These are phyloP conservation scores for Mythimna loreyi DNA, from an alignment of 2,888 invertebrate species.

Conservation along the genomic window DNA sequence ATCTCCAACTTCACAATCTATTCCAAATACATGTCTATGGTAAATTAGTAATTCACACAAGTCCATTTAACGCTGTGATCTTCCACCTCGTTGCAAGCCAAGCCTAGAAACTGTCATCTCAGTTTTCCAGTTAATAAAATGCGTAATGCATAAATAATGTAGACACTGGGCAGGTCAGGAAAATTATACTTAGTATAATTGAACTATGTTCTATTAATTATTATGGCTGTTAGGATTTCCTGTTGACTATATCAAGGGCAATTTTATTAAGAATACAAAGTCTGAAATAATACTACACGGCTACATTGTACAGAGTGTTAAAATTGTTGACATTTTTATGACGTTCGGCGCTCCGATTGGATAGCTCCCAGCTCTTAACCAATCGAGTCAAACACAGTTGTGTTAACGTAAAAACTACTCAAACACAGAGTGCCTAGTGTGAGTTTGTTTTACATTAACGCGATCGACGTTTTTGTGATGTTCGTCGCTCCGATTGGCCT, in stretches of 20 bases:
- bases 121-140: constrained; percentile 42
- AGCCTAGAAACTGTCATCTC: constrained; percentile 16
- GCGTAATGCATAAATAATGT: constrained; percentile 43
- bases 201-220: constrained; percentile 44
- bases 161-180: constrained; percentile 27
- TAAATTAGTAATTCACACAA: background rate
- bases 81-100: background rate
- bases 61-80: background rate
- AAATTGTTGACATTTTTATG: too few species aligned
- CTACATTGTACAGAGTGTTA: background rate
- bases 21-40: background rate
- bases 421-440: too few species aligned
- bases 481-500: too few species aligned
- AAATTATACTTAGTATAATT: constrained; percentile 50
- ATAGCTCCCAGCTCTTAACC: too few species aligned
- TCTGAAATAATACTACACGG: background rate
- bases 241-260: constrained; percentile 35
- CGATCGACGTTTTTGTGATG: too few species aligned
- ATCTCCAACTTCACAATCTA: background rate
- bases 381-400: too few species aligned
- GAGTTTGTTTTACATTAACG: too few species aligned
- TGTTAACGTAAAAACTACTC: too few species aligned
- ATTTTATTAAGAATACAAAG: constrained; percentile 29
- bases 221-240: constrained; percentile 42
- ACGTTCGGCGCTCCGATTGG: too few species aligned